Evolutionary conservation across 2,113 vertebrate genomes (phyloP).

Genomic region (Myotis brandtii): DNA sequence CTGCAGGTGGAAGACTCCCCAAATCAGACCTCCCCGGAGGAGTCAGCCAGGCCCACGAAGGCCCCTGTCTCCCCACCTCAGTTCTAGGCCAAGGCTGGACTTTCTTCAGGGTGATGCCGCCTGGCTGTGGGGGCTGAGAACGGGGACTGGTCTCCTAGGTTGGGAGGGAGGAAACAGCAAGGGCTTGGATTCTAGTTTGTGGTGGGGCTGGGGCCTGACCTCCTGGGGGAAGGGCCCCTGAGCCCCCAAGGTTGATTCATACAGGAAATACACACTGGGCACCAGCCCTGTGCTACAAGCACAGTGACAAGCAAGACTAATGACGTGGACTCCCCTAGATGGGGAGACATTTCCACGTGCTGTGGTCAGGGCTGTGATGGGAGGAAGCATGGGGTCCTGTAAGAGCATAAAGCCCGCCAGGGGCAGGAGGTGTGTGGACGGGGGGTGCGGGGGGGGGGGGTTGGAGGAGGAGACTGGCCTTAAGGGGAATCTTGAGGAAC

Average conservation of each 20-base stretch:
- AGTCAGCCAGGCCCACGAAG: neutral
- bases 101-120: neutral
- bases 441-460: neutral
- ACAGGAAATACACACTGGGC: no score
- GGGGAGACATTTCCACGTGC: neutral
- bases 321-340: neutral
- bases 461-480: neutral
- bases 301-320: neutral
- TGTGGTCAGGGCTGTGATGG: neutral
- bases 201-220: no score
- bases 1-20: neutral
- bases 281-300: neutral
- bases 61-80: neutral
- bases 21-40: neutral
- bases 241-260: neutral
- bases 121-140: neutral
- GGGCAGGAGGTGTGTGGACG: no score
- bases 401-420: neutral
- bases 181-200: neutral
- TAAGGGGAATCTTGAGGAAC: neutral
- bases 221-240: neutral
- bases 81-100: neutral
- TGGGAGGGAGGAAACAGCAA: neutral
- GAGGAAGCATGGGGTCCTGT: neutral
- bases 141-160: neutral